Evolutionary conservation across 2,113 vertebrate species (phyloP).

Genomic region (Motacilla tschutschensis): DNA sequence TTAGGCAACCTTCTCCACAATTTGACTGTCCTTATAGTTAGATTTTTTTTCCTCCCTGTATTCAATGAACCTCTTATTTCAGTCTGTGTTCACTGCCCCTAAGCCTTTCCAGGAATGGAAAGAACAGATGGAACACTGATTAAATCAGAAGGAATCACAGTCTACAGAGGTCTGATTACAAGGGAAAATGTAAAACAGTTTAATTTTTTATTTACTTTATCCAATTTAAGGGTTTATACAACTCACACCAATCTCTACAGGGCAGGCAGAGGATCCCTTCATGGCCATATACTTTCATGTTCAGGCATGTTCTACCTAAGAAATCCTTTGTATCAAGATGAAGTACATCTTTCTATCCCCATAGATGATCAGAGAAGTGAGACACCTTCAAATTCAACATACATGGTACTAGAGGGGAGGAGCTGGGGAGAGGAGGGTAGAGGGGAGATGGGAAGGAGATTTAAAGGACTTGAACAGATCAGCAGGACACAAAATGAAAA

Average conservation of each 20-base stretch:
- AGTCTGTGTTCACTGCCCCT: background rate
- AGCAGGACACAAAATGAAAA: background rate
- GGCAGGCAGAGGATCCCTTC: background rate
- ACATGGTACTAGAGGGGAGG: accelerated
- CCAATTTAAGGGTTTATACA: background rate
- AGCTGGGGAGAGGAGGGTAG: accelerated
- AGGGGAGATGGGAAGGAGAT: background rate
- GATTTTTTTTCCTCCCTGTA: background rate
- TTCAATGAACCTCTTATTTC: background rate
- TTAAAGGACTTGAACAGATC: background rate
- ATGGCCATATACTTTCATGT: background rate
- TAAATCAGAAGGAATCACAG: background rate
- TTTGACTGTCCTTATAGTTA: background rate
- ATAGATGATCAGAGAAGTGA: background rate
- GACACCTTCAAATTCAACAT: background rate
- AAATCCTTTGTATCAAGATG: background rate
- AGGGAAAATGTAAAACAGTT: background rate
- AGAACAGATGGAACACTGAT: background rate
- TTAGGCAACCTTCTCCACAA: background rate
- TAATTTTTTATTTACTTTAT: background rate
- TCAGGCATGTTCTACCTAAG: background rate
- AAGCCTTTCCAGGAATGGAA: background rate
- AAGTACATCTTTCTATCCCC: background rate
- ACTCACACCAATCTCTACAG: background rate
- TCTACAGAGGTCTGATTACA: background rate